These are phyloP conservation scores for Hippocampus comes DNA, from an alignment of 2,113 vertebrate genomes.

Conservation along the genomic window DNA sequence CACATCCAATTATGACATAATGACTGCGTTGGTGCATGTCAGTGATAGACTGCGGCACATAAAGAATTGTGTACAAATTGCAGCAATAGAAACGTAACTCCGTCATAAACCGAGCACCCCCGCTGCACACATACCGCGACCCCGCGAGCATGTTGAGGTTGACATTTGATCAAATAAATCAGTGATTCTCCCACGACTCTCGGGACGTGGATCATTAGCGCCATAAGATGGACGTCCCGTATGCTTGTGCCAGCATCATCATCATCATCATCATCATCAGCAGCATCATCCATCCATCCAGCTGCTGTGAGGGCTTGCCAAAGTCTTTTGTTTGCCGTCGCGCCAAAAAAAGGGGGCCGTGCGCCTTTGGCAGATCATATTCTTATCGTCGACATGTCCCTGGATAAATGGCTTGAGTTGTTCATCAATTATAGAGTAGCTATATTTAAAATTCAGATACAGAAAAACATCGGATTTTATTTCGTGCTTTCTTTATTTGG, in stretches of 20 bases:
- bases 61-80: no score
- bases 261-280: not conserved
- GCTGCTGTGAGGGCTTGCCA: constrained; percentile 44
- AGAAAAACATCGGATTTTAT: not conserved
- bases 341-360: constrained; percentile 48
- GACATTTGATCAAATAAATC: not conserved
- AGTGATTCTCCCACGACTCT: not conserved
- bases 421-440: constrained; percentile 54
- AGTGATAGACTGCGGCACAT: no score
- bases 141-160: not conserved
- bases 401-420: constrained; percentile 51
- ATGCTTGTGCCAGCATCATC: constrained; percentile 30
- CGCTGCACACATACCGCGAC: not conserved
- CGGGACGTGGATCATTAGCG: constrained; percentile 19
- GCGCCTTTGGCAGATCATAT: constrained; percentile 58
- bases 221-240: constrained; percentile 30
- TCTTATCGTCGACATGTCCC: constrained; percentile 56
- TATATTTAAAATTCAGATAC: constrained; percentile 12
- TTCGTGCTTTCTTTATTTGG: not conserved
- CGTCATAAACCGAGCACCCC: not conserved
- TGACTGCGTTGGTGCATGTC: no score
- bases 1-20: no score
- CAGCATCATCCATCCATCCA: constrained; percentile 21
- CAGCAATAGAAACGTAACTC: no score
- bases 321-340: constrained; percentile 32